A percentile compares a stretch with the other conserved stretches of the same genome.
phyloP scores from a whole-genome alignment of 2,797 vertebrate species.

The Neosilurus mollespiculum region DNA sequence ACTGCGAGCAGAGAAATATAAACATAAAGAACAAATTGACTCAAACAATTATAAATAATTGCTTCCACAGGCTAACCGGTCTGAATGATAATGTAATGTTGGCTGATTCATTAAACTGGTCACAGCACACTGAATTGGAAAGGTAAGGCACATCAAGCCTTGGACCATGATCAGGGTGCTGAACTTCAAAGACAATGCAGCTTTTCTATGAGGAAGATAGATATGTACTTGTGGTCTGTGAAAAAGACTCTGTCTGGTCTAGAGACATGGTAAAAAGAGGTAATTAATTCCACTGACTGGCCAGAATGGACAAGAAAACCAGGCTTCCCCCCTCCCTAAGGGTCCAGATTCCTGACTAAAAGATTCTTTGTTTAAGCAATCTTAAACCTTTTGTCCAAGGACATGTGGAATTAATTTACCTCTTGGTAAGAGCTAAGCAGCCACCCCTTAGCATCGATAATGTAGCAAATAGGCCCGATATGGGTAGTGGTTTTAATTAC shows the following conservation, averaged over 20 bases:
- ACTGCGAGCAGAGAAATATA: background rate
- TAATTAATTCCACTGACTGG: slow-evolving; percentile 2
- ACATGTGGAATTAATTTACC: no score
- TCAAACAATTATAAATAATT: background rate
- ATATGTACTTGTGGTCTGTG: background rate
- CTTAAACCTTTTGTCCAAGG: no score
- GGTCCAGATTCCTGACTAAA: no score
- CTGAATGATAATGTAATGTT: background rate
- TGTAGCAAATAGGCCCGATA: no score
- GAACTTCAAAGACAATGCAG: slow-evolving; percentile 23
- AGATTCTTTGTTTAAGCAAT: no score
- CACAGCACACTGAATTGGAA: background rate
- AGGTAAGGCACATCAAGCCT: background rate
- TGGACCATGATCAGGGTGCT: slow-evolving; percentile 6
- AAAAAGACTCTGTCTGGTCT: background rate
- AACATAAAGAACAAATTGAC: background rate
- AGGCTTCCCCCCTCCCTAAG: no score
- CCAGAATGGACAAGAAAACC: no score
- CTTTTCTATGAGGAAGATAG: slow-evolving; percentile 7
- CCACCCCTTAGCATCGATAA: no score
- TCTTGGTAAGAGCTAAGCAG: no score
- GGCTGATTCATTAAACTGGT: background rate
- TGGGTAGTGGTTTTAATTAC: no score
- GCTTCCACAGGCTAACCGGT: background rate
- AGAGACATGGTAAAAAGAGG: slow-evolving; percentile 9